Base-by-base conservation (phyloP, 2,113 vertebrate species). In the Paracanthobrama guichenoti region DNA sequence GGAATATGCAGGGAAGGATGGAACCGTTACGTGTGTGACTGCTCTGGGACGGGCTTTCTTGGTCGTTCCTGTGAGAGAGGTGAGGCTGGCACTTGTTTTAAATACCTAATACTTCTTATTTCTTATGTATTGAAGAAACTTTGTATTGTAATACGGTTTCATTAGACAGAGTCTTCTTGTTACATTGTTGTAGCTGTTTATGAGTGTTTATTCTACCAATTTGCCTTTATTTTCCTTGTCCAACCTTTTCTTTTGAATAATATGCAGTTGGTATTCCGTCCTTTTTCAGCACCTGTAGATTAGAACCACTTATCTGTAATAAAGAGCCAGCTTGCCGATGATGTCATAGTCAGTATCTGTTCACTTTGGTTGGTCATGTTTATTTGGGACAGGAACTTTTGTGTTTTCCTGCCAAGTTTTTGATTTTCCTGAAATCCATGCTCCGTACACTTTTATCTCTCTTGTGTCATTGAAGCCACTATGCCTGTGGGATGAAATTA, bases 1-100 rank as follows among this genome's bases (percentile, higher is more conserved):
- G 98, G 98, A 69, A 80, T 97, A 50, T 99, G 98, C 91, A 94
- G 98, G 86, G 98, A 99, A 88, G 98, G 98, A 76, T 99, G 98
- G 97, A 99, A 98, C 93, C 95, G 98, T 92, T 99, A 97, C 0
- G 96, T 99, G 79, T 99, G 98, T 14, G 98, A 99, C 92, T 99
- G 98, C 90, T 97, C 97, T 2, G 97, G 97, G 75, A 98, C 97
- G 0, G 98, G 98, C 24, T 98, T 96, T 91, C 95, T 99, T 59
- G 98, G 98, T 83, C 96, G 96, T 87, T 98, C 97, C 0, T 99
- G 98, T 0, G 97, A 98, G 91, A 96, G 97, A 97, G 97, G 98
- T 99, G 95, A 50, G 95, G 11, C 22, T 79, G 31, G 31, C 26
- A 16, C 22, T 20, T 35, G 62, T 84, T 48, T 53, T 24, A 55